Conservation (phyloP, 2,113 vertebrate genomes). For the Carassius carassius region DNA sequence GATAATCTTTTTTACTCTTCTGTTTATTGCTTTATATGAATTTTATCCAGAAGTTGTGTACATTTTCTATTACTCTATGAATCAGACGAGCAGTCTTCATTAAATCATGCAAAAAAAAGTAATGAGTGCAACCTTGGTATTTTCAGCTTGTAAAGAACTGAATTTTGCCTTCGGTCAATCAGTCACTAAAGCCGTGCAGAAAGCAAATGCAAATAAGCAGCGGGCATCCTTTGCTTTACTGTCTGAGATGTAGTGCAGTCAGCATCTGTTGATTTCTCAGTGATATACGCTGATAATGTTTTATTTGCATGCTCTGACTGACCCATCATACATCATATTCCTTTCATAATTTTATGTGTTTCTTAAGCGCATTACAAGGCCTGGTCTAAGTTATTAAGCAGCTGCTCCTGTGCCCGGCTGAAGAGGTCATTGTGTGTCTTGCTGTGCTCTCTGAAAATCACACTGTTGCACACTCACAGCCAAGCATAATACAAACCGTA, state of each 20-base stretch:
- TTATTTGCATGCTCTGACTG: constrained; percentile 84
- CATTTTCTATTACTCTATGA: not conserved
- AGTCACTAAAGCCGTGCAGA: not conserved
- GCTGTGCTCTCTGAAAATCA: constrained; percentile 72
- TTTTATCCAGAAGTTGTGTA: not conserved
- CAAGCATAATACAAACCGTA: constrained; percentile 80
- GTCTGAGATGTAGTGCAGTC: constrained; percentile 72
- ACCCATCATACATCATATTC: constrained; percentile 86
- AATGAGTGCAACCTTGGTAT: not conserved
- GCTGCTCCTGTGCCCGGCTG: constrained; percentile 82
- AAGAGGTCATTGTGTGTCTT: constrained; percentile 81
- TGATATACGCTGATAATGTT: constrained; percentile 81
- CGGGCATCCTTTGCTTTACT: not conserved
- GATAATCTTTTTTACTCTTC: too few relatives aligned
- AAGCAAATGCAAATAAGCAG: not conserved
- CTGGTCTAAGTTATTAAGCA: constrained; percentile 86
- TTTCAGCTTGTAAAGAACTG: not conserved
- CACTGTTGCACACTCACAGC: constrained; percentile 73
- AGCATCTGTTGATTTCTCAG: constrained; percentile 84
- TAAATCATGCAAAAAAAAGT: not conserved
- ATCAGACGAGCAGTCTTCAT: not conserved
- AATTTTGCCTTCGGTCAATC: not conserved
- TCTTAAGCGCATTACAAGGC: constrained; percentile 81
- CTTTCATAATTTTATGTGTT: constrained; percentile 84
- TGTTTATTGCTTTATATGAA: too few relatives aligned